A percentile compares a stretch with the other conserved stretches of the same genome.
Evolutionary conservation across 2,888 invertebrate species (phyloP).

Genomic region (Drosophila birchii): DNA sequence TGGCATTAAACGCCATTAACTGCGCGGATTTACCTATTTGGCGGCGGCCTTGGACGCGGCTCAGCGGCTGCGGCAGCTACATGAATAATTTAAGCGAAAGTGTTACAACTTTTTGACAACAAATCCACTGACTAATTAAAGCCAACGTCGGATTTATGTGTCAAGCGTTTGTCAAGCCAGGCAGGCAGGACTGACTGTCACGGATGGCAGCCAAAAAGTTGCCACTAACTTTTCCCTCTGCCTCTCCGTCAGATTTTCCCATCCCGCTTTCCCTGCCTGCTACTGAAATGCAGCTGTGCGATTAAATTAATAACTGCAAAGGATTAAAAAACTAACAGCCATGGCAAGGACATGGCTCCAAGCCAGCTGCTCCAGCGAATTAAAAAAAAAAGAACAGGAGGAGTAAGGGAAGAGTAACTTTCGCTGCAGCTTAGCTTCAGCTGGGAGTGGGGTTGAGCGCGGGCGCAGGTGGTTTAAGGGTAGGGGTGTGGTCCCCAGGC

Average conservation of each 20-base stretch:
- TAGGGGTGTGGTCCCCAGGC: conserved; percentile 45
- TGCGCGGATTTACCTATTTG: conserved; percentile 16
- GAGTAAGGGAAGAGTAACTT: conserved; percentile 9
- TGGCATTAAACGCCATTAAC: conserved; percentile 6
- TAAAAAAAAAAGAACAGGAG: conserved; percentile 1
- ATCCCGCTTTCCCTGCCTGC: conserved; percentile 3
- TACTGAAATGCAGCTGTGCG: conserved; percentile 71
- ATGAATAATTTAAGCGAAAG: conserved; percentile 62
- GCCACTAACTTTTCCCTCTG: conserved; percentile 45
- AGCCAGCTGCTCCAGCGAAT: conserved; percentile 40
- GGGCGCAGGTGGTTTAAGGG: conserved; percentile 1
- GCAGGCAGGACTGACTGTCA: conserved; percentile 33
- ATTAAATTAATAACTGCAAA: conserved; percentile 79
- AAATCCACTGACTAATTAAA: conserved; percentile 70
- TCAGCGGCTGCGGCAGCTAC: conserved; percentile 10
- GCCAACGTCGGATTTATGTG: conserved; percentile 64
- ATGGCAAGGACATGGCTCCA: conserved; percentile 67
- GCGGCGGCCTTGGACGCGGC: conserved; percentile 26
- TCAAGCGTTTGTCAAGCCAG: conserved; percentile 62
- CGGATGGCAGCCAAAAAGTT: conserved; percentile 45
- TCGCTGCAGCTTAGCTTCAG: conserved; percentile 43
- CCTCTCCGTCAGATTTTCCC: neutral
- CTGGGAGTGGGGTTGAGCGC: conserved; percentile 9
- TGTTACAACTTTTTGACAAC: conserved; percentile 36
- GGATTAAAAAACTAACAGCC: conserved; percentile 75